Percentiles rank a stretch among this genome's conserved stretches.
Conservation (phyloP, 37 sponge, comb jelly and placozoan genomes). For the Petrosia ficiformis region DNA sequence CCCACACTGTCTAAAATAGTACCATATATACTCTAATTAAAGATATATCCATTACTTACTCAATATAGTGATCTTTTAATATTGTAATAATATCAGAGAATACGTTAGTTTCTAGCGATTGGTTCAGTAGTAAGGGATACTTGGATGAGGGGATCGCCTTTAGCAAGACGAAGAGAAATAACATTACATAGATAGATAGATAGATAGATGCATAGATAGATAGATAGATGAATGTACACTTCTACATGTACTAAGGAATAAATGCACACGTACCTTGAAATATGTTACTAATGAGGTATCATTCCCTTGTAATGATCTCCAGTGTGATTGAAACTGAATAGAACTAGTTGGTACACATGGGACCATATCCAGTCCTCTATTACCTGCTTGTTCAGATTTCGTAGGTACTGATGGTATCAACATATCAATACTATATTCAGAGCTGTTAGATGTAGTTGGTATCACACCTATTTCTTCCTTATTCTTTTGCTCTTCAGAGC, state of each 20-base stretch:
- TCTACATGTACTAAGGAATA: neutral
- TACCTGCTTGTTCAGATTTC: too few species aligned
- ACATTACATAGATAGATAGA: neutral
- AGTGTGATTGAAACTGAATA: slow-evolving; percentile 55
- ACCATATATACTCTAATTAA: too few species aligned
- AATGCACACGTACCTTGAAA: slow-evolving; percentile 46
- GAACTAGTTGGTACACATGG: slow-evolving; percentile 41
- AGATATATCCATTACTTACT: too few species aligned
- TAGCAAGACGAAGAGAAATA: neutral
- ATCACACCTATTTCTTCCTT: neutral
- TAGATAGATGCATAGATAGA: too few species aligned
- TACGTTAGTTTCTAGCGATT: slow-evolving; percentile 70
- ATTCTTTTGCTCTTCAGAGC: neutral
- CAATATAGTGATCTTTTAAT: slow-evolving; percentile 37
- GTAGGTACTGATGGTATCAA: neutral
- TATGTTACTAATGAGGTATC: slow-evolving; percentile 10
- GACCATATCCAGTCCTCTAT: neutral
- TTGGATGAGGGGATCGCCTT: slow-evolving; percentile 39
- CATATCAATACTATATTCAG: neutral
- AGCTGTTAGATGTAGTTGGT: neutral
- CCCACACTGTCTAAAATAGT: too few species aligned
- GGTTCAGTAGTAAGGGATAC: slow-evolving; percentile 65
- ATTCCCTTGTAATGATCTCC: slow-evolving; percentile 49
- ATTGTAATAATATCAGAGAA: slow-evolving; percentile 62
- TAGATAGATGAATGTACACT: too few species aligned